phyloP scores from a whole-genome alignment of 2,113 vertebrate genomes.

The Cryptoleucopteryx plumbea region DNA sequence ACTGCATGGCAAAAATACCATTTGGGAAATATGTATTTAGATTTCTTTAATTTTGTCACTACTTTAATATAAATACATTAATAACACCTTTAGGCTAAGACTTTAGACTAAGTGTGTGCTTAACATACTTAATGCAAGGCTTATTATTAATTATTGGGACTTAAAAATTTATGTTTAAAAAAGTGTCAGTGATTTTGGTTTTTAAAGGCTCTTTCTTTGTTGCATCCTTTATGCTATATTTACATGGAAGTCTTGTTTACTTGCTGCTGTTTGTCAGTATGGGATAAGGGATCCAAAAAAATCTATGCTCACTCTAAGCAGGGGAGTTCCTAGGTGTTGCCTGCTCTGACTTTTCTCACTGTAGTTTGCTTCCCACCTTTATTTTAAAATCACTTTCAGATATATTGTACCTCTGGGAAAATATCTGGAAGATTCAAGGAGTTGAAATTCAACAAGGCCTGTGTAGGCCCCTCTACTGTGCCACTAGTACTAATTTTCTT shows the following conservation, averaged over 20 bases:
- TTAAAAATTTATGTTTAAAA: neutral
- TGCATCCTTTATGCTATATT: neutral
- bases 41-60: neutral
- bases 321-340: neutral
- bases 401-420: neutral
- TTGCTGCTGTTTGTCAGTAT: neutral
- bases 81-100: neutral
- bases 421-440: neutral
- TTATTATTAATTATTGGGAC: neutral
- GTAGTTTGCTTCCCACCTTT: neutral
- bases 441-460: neutral
- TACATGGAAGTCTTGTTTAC: neutral
- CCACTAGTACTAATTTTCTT: neutral
- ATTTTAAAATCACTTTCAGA: neutral
- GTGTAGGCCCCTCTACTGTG: neutral
- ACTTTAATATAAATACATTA: neutral
- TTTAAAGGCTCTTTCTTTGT: neutral
- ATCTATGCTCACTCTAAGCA: neutral
- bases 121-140: neutral
- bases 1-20: neutral
- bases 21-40: neutral
- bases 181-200: neutral
- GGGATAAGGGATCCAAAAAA: neutral
- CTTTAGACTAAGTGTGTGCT: neutral
- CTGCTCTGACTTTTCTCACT: neutral